Base-by-base conservation (phyloP, 2,888 invertebrate genomes). In the Ormia ochracea region DNA sequence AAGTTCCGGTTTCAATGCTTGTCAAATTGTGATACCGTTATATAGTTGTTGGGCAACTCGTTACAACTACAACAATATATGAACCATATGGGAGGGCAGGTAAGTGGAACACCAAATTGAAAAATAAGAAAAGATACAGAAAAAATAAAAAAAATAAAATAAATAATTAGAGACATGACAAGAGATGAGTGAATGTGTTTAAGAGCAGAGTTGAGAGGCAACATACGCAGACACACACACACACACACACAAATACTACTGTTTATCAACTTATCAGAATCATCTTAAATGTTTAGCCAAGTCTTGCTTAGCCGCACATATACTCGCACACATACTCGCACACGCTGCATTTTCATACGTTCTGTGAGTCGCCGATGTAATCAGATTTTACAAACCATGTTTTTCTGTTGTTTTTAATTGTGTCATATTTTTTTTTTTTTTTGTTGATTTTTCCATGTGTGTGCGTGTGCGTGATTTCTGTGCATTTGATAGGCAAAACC, bases 31-130 rank as follows among this genome's bases (percentile, higher is more conserved):
- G 43, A 66, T 75, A 75, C 79, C 72, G 75, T 80, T 75, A 54
- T 76, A 52, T 59, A 33, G 61, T 56, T 76, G 66, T 80, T 76
- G 58, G 76, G 76, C 76, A 80, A 72, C 14, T 58, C 5, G 23
- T 36, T 26, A 50, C 56, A 68, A 58, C 61, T 7, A 61, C 45
- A 56, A 28, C 28, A 65, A 52, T 75, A 75, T 48, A 17, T 76
- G 50, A 68, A 76, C 50, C 76, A 76, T 68, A 56, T 58, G 72
- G 61, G 61, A 68, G 33, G 50, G 61, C 66, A 68, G 33, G 50
- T 54, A 80, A 76, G 76, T 80, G 72, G 76, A 68, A 76, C 76
- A 72, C 31, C 48, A 66, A 7, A 38, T 14, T 33, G 19, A 38
- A 26, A 36, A 10, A 17, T 14, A 31, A 45, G 3, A 56, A 31